Evolutionary conservation across 2,113 vertebrate genomes (phyloP), one percentile per base, ranked within the genome.

Genomic region (Seriola dumerili): DNA sequence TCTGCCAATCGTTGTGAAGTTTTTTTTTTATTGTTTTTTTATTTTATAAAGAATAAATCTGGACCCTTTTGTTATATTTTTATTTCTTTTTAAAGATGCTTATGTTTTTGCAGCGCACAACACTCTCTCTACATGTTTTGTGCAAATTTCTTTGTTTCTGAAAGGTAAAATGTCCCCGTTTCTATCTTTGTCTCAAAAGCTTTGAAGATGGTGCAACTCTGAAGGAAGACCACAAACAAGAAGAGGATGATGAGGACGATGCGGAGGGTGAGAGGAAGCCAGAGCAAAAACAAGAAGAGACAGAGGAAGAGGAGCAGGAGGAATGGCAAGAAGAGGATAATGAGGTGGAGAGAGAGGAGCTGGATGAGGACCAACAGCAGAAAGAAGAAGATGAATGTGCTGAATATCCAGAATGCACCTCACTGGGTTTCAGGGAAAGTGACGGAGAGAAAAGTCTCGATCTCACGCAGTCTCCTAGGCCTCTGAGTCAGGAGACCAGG

Each of bases 401-500:
- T 12, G 67, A 72, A 52, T 59, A 85, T 70, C 61, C 71, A 54
- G 80, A 91, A 61, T 86, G 68, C 76, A 52, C 21, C n/a, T 90
- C 80, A 0, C 25, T 81, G 80, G 62, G 67, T 44, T 54, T 88
- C 17, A 83, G 71, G 66, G 85, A 80, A 21, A 80, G 54, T 0
- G 85, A 91, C 52, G 82, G 0, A n/a, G 89, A 88, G 54, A 85
- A 70, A 32, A 89, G 81, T 59, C 67, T 92, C 0, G 81, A 94
- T 73, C 75, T 52, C n/a, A 14, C 88, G 67, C 58, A 85, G 42
- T 87, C 90, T 65, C 81, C 84, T 64, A 88, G 80, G 58, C 63
- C 83, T 8, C 68, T 94, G 46, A 94, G 76, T 81, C 83, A 94
- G 76, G 74, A 94, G 78, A 92, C 89, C 7, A 91, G 91, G 76